Percentiles rank a stretch among this genome's conserved stretches.
These are phyloP conservation scores for Philantomba maxwellii DNA, from an alignment of 2,113 vertebrate genomes.

Conservation along the genomic window DNA sequence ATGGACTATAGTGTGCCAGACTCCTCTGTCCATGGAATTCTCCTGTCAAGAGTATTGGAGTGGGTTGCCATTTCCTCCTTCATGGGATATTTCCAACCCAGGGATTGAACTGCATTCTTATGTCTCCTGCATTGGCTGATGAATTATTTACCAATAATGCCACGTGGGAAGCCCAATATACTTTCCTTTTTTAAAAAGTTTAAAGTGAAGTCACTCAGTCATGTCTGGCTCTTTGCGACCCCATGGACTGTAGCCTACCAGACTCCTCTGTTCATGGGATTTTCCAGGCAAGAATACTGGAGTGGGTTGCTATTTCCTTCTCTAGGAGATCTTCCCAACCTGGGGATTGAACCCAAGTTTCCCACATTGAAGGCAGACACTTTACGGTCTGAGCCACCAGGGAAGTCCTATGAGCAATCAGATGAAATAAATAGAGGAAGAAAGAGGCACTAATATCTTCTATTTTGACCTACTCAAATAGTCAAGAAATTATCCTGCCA, in stretches of 20 bases:
- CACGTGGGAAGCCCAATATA: neutral
- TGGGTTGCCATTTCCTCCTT: neutral
- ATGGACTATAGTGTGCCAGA: neutral
- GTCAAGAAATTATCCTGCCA: neutral
- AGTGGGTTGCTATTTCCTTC: neutral
- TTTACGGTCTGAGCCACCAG: neutral
- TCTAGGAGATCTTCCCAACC: accelerated
- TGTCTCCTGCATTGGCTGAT: neutral
- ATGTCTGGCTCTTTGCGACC: accelerated
- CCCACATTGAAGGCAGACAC: neutral
- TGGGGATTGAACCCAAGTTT: neutral
- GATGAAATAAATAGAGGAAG: neutral
- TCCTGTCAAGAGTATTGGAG: neutral
- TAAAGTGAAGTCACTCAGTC: neutral
- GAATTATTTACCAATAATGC: neutral
- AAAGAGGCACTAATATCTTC: neutral
- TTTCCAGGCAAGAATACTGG: neutral
- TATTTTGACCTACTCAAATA: neutral
- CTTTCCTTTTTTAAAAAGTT: neutral
- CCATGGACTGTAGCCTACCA: neutral
- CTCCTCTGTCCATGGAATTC: neutral
- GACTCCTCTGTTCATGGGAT: neutral
- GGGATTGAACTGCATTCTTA: neutral
- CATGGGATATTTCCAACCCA: neutral
- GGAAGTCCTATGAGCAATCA: neutral